A percentile compares a stretch with the other conserved stretches of the same genome.
phyloP scores from a whole-genome alignment of 2,888 invertebrate genomes.

The Leucoma salicis region DNA sequence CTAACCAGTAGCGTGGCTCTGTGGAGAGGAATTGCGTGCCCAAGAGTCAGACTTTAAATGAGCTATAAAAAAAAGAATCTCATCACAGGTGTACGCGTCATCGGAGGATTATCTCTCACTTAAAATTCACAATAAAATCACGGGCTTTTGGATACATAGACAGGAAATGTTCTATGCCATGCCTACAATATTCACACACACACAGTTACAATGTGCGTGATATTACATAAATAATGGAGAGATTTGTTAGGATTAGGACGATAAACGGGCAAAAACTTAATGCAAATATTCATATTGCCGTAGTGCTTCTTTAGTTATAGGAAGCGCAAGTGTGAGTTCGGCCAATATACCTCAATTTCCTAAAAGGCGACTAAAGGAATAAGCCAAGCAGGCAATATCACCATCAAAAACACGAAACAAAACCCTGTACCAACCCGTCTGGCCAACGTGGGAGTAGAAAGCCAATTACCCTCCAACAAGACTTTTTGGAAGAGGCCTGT shows the following conservation, averaged over 20 bases:
- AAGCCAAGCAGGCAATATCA: not conserved
- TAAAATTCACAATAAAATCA: too few species aligned
- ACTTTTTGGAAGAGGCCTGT: not conserved
- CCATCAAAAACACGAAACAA: not conserved
- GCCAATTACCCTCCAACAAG: not conserved
- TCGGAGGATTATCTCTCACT: too few species aligned
- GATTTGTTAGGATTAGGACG: not conserved
- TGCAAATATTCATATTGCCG: not conserved
- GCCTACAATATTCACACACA: not conserved
- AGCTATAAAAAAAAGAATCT: too few species aligned
- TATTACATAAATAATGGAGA: not conserved
- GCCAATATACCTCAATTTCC: not conserved
- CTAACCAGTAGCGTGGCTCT: too few species aligned
- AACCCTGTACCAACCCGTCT: constrained; percentile 1
- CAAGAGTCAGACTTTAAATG: too few species aligned
- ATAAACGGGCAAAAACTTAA: not conserved
- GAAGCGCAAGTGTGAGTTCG: not conserved
- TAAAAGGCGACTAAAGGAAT: not conserved
- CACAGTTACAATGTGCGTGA: not conserved
- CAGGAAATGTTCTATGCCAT: too few species aligned
- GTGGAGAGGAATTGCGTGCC: too few species aligned
- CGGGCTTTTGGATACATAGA: too few species aligned
- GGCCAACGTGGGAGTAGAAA: not conserved
- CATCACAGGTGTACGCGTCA: too few species aligned
- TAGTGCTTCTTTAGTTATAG: not conserved